These are phyloP conservation scores for Myotis daubentonii DNA, from an alignment of 2,797 vertebrate genomes.

Conservation along the genomic window DNA sequence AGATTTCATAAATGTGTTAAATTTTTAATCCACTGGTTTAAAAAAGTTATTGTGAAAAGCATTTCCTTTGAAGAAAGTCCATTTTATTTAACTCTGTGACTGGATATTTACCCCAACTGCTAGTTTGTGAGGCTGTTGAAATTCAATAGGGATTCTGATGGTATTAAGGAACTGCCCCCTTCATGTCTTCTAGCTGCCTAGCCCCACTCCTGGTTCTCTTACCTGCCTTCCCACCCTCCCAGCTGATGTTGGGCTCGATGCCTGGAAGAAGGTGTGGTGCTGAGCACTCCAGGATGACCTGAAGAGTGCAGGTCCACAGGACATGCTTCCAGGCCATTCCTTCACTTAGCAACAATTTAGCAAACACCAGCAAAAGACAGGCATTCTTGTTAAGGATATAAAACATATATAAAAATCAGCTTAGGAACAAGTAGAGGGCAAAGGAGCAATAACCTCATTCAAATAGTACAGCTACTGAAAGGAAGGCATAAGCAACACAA, in stretches of 20 bases:
- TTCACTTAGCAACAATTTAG: background rate
- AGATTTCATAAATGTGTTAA: conserved; percentile 81
- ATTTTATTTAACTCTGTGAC: conserved; percentile 67
- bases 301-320: background rate
- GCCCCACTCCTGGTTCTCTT: background rate
- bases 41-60: conserved; percentile 73
- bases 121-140: conserved; percentile 1
- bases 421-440: background rate
- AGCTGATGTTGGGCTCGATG: background rate
- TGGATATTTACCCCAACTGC: conserved; percentile 44
- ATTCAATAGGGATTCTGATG: background rate
- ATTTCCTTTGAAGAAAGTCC: conserved; percentile 75
- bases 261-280: background rate
- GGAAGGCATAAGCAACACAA: background rate
- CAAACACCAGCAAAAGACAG: background rate
- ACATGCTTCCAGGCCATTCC: background rate
- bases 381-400: background rate
- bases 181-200: background rate
- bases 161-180: background rate
- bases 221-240: background rate
- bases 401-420: background rate
- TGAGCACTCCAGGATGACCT: background rate
- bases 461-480: background rate
- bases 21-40: conserved; percentile 69
- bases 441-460: background rate